Base-by-base conservation (phyloP, 2,113 vertebrate genomes). In the Alosa alosa region DNA sequence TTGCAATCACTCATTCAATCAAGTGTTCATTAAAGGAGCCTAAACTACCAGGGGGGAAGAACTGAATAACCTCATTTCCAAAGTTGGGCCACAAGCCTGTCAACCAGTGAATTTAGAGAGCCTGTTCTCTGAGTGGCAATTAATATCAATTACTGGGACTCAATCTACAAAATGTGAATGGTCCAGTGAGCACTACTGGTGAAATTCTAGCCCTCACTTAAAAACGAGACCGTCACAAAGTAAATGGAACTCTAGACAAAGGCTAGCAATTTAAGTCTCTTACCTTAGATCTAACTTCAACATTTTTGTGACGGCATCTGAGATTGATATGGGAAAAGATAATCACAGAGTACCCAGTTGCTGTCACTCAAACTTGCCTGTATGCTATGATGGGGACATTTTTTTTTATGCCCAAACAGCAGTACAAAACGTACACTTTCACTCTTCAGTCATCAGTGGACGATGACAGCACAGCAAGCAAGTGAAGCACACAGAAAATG, bases 61-160 rank as follows among this genome's bases (percentile, higher is more conserved):
- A 78, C 72, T 78, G 25, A 78, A 78, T 78, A 84, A 52, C 55
- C 72, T 84, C 89, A 85, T 88, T 89, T 89, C 82, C 72, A 84
- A 39, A 72, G 88, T 93, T 88, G 89, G 90, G 90, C 87, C 86
- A 85, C 84, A 68, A 82, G 89, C 86, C 89, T 87, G 89, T 84
- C 88, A 85, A 75, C 88, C 91, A 88, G 85, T 64, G 72, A 91
- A 78, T 89, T 89, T 86, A 85, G 55, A 92, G 91, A 82, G 86
- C 86, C 84, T 86, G 83, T 83, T 85, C 85, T 78, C 89, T 90
- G 93, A 92, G 91, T 90, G 92, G 92, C 88, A 92, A 94, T 94
- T 95, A 91, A 94, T 94, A 93, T 93, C 90, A 92, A 94, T 95
- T 93, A 94, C 88, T 57, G 82, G 50, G 50, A 81, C 84, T 88